A percentile compares a stretch with the other conserved stretches of the same genome.
phyloP scores from a whole-genome alignment of 2,113 vertebrate species.

The Oreocharis arfaki region DNA sequence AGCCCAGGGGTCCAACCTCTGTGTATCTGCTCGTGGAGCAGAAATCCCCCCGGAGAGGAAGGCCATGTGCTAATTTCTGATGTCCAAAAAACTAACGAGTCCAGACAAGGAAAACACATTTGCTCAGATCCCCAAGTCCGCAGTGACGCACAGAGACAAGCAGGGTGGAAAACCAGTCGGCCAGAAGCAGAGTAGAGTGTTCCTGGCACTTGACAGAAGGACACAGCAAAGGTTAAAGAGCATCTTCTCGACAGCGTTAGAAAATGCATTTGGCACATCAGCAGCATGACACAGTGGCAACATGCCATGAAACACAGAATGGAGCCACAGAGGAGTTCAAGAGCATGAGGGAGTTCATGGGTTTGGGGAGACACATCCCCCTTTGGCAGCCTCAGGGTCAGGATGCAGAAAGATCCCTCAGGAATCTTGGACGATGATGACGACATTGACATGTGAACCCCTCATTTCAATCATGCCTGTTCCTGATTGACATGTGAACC shows the following conservation, averaged over 20 bases:
- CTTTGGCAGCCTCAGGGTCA: background rate
- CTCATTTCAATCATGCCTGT: too few species aligned
- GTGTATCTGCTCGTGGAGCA: background rate
- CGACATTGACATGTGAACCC: accelerated
- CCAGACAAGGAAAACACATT: background rate
- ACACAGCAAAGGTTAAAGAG: background rate
- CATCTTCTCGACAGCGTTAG: background rate
- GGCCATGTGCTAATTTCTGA: background rate
- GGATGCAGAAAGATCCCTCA: background rate
- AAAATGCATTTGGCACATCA: background rate
- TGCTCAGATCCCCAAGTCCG: background rate
- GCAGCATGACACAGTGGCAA: background rate
- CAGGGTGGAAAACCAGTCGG: accelerated
- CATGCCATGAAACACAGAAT: accelerated
- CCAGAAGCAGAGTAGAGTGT: background rate
- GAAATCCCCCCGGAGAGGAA: background rate
- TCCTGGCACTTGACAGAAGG: background rate
- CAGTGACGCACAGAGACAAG: background rate
- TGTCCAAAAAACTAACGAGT: background rate
- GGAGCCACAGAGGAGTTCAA: background rate
- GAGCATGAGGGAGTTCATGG: accelerated
- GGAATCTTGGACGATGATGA: accelerated
- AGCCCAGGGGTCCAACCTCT: background rate
- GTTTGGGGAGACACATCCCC: background rate
- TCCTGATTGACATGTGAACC: background rate